These are phyloP conservation scores for Xestia ashworthii DNA, from an alignment of 2,888 invertebrate genomes.

Conservation along the genomic window DNA sequence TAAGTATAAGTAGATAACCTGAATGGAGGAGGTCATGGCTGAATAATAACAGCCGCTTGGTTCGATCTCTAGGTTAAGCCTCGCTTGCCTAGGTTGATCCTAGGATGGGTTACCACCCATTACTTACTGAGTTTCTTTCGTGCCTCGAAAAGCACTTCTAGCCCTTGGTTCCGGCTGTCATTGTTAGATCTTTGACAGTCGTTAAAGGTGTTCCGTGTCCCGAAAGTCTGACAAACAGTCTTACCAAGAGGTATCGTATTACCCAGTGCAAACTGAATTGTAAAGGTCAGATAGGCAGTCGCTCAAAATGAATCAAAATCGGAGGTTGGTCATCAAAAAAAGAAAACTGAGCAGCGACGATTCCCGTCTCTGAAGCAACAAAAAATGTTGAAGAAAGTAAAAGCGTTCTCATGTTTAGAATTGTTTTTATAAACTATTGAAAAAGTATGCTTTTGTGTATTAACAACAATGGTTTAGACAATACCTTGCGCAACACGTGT, in stretches of 20 bases:
- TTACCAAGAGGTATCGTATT: background rate
- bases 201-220: no score
- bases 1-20: background rate
- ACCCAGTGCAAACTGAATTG: background rate
- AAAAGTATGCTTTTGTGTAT: conserved; percentile 75
- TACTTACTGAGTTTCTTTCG: background rate
- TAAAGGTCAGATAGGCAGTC: background rate
- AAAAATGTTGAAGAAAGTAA: conserved; percentile 85
- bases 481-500: conserved; percentile 82
- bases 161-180: background rate
- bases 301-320: no score
- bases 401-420: conserved; percentile 80
- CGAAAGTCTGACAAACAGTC: background rate
- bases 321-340: background rate
- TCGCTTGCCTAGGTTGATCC: no score
- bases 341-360: conserved; percentile 58
- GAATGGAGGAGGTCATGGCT: background rate
- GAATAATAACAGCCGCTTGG: background rate
- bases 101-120: no score
- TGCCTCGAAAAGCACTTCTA: background rate
- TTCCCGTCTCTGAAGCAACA: conserved; percentile 56
- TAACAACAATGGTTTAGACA: conserved; percentile 75
- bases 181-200: background rate
- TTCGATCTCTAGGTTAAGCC: background rate
- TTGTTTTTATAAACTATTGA: conserved; percentile 74